Evolutionary conservation across 2,797 vertebrate species (phyloP).

Genomic region (Sylvia borin): DNA sequence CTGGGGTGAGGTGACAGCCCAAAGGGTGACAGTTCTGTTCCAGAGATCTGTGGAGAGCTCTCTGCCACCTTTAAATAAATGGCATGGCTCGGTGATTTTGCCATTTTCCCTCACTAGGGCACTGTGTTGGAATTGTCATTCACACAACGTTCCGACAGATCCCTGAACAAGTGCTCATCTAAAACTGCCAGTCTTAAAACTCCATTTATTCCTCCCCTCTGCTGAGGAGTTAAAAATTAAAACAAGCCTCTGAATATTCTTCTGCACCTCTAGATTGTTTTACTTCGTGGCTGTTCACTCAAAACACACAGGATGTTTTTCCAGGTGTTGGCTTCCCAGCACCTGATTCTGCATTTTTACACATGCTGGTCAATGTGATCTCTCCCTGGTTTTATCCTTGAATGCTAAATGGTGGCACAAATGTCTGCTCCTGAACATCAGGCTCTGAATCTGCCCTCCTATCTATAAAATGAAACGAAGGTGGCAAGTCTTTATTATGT

Average conservation of each 20-base stretch:
- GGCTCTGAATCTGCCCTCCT: not conserved
- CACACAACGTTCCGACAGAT: not conserved
- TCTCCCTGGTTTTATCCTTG: not conserved
- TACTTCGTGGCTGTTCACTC: not conserved
- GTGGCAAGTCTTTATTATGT: not conserved
- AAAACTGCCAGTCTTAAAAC: not conserved
- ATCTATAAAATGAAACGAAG: not conserved
- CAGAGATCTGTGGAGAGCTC: accelerated
- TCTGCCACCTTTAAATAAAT: not conserved
- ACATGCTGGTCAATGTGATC: accelerated
- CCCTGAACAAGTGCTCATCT: not conserved
- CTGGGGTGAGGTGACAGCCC: not conserved
- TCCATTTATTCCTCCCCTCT: not conserved
- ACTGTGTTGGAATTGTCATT: not conserved
- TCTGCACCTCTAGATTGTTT: not conserved
- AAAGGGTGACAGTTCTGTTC: accelerated
- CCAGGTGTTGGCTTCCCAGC: not conserved
- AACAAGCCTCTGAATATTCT: not conserved
- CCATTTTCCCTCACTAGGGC: not conserved
- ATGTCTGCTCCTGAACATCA: not conserved
- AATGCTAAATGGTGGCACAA: not conserved
- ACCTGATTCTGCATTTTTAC: not conserved
- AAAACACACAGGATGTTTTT: not conserved
- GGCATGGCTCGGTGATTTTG: not conserved
- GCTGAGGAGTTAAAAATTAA: not conserved